Base-by-base conservation (phyloP, 2,888 invertebrate genomes). In the Trachelus troglodyta region DNA sequence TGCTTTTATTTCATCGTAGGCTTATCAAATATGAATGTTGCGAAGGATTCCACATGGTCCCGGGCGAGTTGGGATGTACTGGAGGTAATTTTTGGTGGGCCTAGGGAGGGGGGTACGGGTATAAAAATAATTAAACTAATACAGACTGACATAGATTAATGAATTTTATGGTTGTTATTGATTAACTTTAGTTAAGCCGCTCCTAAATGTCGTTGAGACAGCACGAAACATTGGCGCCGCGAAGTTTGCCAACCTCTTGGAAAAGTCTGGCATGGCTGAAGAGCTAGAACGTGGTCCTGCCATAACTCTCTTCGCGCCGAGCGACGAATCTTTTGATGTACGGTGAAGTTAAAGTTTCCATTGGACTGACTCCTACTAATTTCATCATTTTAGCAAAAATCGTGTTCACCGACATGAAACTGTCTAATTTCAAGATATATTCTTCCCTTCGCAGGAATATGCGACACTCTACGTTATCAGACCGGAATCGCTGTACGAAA, bases 1-100 rank as follows among this genome's bases (percentile, higher is more conserved):
- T 23, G 23, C 23, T 9, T 56, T 56, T 9, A 56, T 23, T 56
- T 56, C 40, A 9, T 23, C 23, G 23, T 31, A 92, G 92, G 12
- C 82, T 91, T 6, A 83, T 93, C 11, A 90, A 92, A 4, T 93
- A 92, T 84, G 92, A 93, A 79, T 93, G 93, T 81, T 93, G 93
- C 80, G 92, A 92, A 82, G 93, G 93, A 1, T 93, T 88, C 84
- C 90, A 92, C 77, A 89, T 89, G 81, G 84, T 92, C 33, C 87
- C 87, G 12, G 92, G 92, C 3, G 89, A 91, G 77, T 86, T 88
- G 30, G 93, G 93, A 3, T 93, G 93, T 83, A 91, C 92, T 2
- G 91, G 92, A 86, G 92, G 93, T 93, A 86, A 76, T 69, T 73
- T 6, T 23, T 37, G 11, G 12, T 40, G 9, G 37, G 12, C 4